Conservation (phyloP, 2,113 vertebrate genomes). For the Pachyramphus minor region DNA sequence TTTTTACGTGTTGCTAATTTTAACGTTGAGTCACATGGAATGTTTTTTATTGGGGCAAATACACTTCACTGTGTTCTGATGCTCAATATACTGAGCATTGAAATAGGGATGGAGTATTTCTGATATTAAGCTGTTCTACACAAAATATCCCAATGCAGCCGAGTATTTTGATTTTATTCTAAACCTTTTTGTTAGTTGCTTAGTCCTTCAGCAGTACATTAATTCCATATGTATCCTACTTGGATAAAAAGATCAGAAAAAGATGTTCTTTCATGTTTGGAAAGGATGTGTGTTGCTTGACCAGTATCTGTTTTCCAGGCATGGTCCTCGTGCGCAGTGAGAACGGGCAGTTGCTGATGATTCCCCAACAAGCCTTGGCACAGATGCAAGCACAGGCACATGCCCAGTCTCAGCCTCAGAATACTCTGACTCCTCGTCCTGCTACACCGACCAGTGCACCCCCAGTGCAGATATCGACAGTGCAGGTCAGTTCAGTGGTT, state of each 20-base stretch:
- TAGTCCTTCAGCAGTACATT: not conserved
- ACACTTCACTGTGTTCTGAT: not conserved
- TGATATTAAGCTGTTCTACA: not conserved
- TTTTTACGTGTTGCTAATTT: not conserved
- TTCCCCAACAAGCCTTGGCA: constrained; percentile 91
- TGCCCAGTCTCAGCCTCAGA: constrained; percentile 89
- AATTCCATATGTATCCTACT: not conserved
- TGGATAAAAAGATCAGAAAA: not conserved
- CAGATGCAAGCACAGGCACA: constrained; percentile 95
- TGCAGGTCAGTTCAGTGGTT: constrained; percentile 78
- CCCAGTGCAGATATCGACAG: constrained; percentile 88
- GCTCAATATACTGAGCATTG: not conserved
- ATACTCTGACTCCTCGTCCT: constrained; percentile 85
- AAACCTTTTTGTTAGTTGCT: not conserved
- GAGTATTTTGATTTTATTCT: not conserved
- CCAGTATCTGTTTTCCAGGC: constrained; percentile 68
- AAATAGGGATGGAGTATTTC: not conserved
- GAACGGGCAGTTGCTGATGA: constrained; percentile 90
- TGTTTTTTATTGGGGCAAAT: not conserved
- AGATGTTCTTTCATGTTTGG: not conserved
- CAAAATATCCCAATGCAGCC: not conserved
- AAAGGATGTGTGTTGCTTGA: not conserved
- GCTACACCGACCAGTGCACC: constrained; percentile 88
- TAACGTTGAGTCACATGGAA: not conserved
- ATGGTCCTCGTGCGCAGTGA: constrained; percentile 95